Percentiles rank a stretch among this genome's conserved stretches.
phyloP scores from a whole-genome alignment of 2,113 vertebrate genomes.

The Empidonax traillii region DNA sequence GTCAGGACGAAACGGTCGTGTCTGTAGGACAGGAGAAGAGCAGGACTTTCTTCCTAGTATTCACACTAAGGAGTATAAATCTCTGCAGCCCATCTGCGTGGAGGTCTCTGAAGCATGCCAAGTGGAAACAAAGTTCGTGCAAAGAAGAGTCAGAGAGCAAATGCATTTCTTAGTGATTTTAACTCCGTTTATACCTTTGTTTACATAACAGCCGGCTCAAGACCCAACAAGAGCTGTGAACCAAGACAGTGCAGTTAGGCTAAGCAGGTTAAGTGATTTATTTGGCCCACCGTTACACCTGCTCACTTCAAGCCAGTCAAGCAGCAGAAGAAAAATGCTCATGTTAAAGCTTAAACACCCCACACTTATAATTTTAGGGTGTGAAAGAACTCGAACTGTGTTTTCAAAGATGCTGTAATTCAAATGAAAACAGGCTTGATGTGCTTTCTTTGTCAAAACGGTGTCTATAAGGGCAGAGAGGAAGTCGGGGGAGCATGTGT shows the following conservation, averaged over 20 bases:
- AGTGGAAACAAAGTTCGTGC: background rate
- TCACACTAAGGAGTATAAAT: fast-evolving
- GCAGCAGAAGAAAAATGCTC: background rate
- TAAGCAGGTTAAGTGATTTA: background rate
- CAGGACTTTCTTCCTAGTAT: background rate
- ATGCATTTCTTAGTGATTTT: background rate
- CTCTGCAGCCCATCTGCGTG: background rate
- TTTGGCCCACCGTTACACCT: background rate
- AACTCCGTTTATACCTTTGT: background rate
- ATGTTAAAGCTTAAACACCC: background rate
- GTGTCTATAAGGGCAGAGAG: background rate
- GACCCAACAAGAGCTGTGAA: background rate
- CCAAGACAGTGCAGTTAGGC: background rate
- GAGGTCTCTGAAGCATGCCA: background rate
- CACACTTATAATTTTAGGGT: background rate
- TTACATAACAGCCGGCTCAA: background rate
- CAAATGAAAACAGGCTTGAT: background rate
- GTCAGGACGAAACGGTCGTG: background rate
- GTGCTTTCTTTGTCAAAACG: background rate
- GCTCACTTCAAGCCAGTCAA: background rate
- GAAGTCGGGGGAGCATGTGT: fast-evolving
- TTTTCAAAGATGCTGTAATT: background rate
- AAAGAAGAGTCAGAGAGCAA: background rate
- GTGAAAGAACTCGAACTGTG: background rate
- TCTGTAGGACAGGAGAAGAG: background rate